Evolutionary conservation across 2,113 vertebrate species (phyloP), one percentile per base, ranked within the genome.

Genomic region (Lasiurus borealis): DNA sequence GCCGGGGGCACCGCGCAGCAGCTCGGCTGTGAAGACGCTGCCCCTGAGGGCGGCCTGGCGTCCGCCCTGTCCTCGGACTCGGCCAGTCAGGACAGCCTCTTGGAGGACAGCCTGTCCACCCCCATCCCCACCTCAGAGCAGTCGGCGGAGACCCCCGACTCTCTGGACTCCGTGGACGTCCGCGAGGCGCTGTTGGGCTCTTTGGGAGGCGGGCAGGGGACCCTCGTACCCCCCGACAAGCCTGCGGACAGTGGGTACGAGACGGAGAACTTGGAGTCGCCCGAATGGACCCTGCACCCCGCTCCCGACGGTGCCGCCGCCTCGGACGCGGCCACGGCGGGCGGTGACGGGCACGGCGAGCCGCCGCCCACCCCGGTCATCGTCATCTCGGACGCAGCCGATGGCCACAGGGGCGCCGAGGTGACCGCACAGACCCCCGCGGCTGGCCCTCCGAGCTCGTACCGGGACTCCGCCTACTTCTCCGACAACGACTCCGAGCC

Each of bases 391-490:
- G 98, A 99, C 48, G 98, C 98, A 0, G 98, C 98, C 3, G 91
- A 90, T 0, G 94, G 97, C 81, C 95, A 91, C 40, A 69, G 83
- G 46, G 97, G 94, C 29, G 78, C 95, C 15, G 98, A 98, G 94
- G 85, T 78, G 54, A 69, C 95, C 46, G 97, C 98, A 0, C 98
- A 99, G 91, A 97, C 97, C 1, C 85, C 97, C 21, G 82, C 98
- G 3, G 95, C 98, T 27, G 98, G 98, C 83, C 98, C 88, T 90
- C 98, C 98, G 54, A 98, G 98, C 96, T 98, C 98, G 0, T 99
- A 99, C 14, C 97, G 99, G 95, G 99, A 99, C 98, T 99, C 99
- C 1, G 99, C 99, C 0, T 99, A 99, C 97, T 99, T 99, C 96
- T 99, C 99, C 19, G 99, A 99, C 95, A 99, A 99, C 12, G 99